Evolutionary conservation across 2,797 vertebrate genomes (phyloP).

Genomic region (Tamandua tetradactyla): DNA sequence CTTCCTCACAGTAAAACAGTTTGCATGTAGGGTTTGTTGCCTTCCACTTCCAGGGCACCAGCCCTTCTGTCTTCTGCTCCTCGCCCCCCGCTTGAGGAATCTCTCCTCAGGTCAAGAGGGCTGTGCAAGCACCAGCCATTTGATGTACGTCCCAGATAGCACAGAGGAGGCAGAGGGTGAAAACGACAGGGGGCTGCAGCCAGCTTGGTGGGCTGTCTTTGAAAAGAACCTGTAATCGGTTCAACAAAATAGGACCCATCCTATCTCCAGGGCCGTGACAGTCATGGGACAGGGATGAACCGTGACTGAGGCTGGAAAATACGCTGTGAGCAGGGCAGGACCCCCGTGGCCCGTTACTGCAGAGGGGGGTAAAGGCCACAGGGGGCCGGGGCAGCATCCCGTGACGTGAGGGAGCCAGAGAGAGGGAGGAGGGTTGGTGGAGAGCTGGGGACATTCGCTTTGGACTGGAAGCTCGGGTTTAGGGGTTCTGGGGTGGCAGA

Average conservation of each 20-base stretch:
- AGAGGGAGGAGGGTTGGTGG: too few species aligned
- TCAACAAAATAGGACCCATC: not conserved
- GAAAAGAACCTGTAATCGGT: not conserved
- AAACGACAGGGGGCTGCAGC: too few species aligned
- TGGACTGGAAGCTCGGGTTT: too few species aligned
- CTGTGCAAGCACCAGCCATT: not conserved
- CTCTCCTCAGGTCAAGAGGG: accelerated
- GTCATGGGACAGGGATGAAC: not conserved
- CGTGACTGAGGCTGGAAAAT: not conserved
- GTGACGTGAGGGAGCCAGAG: too few species aligned
- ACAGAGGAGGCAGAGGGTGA: accelerated
- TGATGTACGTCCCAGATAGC: not conserved
- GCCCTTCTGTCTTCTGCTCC: not conserved
- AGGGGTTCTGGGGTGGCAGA: too few species aligned
- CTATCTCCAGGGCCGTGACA: not conserved
- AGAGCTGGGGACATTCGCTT: too few species aligned
- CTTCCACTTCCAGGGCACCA: too few species aligned
- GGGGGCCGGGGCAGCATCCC: too few species aligned
- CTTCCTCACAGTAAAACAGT: accelerated
- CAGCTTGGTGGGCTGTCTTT: not conserved
- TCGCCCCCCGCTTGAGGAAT: accelerated
- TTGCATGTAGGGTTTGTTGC: too few species aligned
- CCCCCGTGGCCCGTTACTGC: too few species aligned
- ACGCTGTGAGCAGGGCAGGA: not conserved
- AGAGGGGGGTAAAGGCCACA: too few species aligned